Conservation (phyloP, 2,888 invertebrate species). For the Lasius platythorax region DNA sequence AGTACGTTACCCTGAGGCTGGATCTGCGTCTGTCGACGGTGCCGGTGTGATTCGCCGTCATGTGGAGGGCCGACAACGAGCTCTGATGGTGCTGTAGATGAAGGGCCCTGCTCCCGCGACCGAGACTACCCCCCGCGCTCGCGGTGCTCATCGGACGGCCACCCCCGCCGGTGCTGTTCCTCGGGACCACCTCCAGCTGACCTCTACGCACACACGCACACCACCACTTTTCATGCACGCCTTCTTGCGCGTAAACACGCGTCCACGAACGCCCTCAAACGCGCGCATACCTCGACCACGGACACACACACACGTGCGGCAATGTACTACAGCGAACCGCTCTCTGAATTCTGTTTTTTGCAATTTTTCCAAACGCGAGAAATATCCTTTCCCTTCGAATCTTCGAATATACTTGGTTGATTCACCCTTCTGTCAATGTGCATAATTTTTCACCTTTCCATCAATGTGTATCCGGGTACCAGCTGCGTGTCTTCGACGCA, state of each 20-base stretch:
- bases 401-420: too few relatives aligned
- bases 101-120: constrained; percentile 81
- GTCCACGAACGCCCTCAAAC: constrained; percentile 64
- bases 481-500: too few relatives aligned
- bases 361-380: too few relatives aligned
- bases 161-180: constrained; percentile 80
- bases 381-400: too few relatives aligned
- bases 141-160: constrained; percentile 84
- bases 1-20: constrained; percentile 86
- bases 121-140: constrained; percentile 83
- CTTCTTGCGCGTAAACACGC: constrained; percentile 73
- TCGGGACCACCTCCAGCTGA: constrained; percentile 85
- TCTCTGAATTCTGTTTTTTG: constrained; percentile 1
- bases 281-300: constrained; percentile 80
- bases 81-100: constrained; percentile 84
- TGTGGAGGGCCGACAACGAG: constrained; percentile 82
- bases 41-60: constrained; percentile 81
- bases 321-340: constrained; percentile 77
- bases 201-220: constrained; percentile 84
- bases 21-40: constrained; percentile 85
- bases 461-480: too few relatives aligned
- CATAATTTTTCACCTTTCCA: too few relatives aligned
- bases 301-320: constrained; percentile 83
- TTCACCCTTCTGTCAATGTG: too few relatives aligned
- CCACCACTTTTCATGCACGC: constrained; percentile 83